Evolutionary conservation across 2,113 vertebrate species (phyloP).

Genomic region (Grammomys dolichurus): DNA sequence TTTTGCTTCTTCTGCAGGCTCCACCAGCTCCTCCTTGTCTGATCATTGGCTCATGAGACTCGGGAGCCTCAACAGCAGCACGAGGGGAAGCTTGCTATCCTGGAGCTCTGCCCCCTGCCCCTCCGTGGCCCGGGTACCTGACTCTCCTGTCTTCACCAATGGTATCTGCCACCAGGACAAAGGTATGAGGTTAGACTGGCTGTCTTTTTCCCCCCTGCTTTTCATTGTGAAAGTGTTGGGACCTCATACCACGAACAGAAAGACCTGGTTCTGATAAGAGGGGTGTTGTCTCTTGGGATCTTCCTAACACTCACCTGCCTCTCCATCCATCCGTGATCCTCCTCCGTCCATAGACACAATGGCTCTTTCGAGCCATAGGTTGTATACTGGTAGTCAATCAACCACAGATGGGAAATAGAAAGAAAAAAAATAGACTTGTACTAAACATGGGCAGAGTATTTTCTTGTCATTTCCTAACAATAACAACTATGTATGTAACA

Average conservation of each 20-base stretch:
- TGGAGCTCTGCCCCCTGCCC: slow-evolving; percentile 84
- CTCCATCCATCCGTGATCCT: too few relatives aligned
- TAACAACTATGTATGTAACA: neutral
- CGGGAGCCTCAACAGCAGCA: slow-evolving; percentile 77
- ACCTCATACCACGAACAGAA: neutral
- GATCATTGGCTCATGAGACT: slow-evolving; percentile 94
- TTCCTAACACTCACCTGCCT: neutral
- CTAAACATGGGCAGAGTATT: neutral
- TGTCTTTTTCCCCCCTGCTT: neutral
- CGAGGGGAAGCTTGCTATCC: slow-evolving; percentile 86
- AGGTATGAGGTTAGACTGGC: slow-evolving; percentile 81
- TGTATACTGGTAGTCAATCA: neutral
- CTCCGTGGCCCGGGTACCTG: slow-evolving; percentile 83
- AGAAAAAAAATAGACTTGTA: neutral
- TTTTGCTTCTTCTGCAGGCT: slow-evolving; percentile 84
- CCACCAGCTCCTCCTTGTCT: slow-evolving; percentile 90
- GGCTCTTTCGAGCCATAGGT: too few relatives aligned
- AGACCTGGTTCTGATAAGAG: neutral
- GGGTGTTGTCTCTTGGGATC: neutral
- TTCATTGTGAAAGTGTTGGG: too few relatives aligned
- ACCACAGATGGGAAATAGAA: neutral
- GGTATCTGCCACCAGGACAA: slow-evolving; percentile 82
- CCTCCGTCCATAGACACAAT: neutral
- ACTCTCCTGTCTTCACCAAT: slow-evolving; percentile 85
- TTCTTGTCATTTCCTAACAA: neutral